Conservation (phyloP, 2,797 vertebrate genomes). For the Fundulus diaphanus region DNA sequence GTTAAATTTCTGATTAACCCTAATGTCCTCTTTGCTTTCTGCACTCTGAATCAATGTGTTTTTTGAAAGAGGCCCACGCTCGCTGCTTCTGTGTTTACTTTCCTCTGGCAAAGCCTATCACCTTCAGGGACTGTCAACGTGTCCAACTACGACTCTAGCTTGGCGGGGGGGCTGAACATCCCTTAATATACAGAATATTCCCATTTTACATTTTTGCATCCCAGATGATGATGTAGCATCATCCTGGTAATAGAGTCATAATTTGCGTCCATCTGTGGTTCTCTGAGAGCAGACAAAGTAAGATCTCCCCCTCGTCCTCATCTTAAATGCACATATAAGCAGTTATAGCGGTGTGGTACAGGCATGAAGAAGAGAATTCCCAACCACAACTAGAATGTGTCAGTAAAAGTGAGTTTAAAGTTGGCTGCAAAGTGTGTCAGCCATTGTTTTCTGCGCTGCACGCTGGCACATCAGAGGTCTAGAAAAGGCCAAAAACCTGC, state of each 20-base stretch:
- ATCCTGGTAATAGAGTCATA: neutral
- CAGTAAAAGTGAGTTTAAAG: too few species aligned
- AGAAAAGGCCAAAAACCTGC: too few species aligned
- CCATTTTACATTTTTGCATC: neutral
- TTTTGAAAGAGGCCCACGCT: conserved; percentile 11
- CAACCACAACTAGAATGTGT: too few species aligned
- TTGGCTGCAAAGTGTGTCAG: too few species aligned
- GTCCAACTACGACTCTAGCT: neutral
- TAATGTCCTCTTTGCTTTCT: conserved; percentile 49
- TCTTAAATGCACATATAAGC: neutral
- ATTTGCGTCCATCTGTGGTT: neutral
- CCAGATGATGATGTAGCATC: neutral
- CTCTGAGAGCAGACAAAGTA: neutral
- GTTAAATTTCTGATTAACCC: conserved; percentile 67
- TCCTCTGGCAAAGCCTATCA: conserved; percentile 3
- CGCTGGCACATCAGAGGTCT: too few species aligned
- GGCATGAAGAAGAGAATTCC: too few species aligned
- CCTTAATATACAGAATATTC: neutral
- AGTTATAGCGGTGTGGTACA: too few species aligned
- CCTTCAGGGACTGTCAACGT: conserved; percentile 16
- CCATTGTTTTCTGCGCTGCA: too few species aligned
- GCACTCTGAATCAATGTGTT: conserved; percentile 17
- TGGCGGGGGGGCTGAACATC: neutral
- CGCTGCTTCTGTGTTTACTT: conserved; percentile 11
- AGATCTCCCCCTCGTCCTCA: neutral